Evolutionary conservation across 2,113 vertebrate species (phyloP).

Genomic region (Crotalus horridus): DNA sequence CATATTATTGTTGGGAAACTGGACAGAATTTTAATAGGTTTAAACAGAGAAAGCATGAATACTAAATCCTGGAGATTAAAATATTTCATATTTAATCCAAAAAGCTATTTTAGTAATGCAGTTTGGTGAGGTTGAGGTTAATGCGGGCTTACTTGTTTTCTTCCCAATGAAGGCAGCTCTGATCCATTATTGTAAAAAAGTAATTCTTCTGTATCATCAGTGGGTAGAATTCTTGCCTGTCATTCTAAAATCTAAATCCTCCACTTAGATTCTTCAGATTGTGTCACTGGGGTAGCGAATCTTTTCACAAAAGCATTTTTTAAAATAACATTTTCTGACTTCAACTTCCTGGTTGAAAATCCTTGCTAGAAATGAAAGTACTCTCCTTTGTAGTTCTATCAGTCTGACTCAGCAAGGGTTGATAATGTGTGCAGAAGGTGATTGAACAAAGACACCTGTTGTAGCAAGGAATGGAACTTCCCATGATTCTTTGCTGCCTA

Average conservation of each 20-base stretch:
- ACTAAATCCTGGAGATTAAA: slow-evolving; percentile 66
- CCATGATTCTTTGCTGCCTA: slow-evolving; percentile 51
- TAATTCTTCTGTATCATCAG: not conserved
- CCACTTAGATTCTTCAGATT: slow-evolving; percentile 32
- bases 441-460: slow-evolving; percentile 67
- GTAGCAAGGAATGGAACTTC: slow-evolving; percentile 55
- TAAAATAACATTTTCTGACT: not conserved
- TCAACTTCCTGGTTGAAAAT: not conserved
- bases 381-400: slow-evolving; percentile 31
- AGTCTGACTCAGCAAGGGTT: slow-evolving; percentile 39
- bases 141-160: slow-evolving; percentile 6
- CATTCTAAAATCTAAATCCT: slow-evolving; percentile 16
- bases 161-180: not conserved
- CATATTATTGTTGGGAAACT: slow-evolving; percentile 70
- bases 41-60: slow-evolving; percentile 66
- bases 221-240: slow-evolving; percentile 34
- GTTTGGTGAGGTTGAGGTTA: slow-evolving; percentile 15
- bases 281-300: slow-evolving; percentile 9
- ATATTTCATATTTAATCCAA: slow-evolving; percentile 54
- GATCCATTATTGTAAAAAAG: not conserved
- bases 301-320: slow-evolving; percentile 15
- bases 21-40: slow-evolving; percentile 68
- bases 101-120: not conserved
- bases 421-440: slow-evolving; percentile 34
- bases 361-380: not conserved